A percentile compares a stretch with the other conserved stretches of the same genome.
These are phyloP conservation scores for Bombycilla garrulus DNA, from an alignment of 2,113 vertebrate genomes.

Conservation along the genomic window DNA sequence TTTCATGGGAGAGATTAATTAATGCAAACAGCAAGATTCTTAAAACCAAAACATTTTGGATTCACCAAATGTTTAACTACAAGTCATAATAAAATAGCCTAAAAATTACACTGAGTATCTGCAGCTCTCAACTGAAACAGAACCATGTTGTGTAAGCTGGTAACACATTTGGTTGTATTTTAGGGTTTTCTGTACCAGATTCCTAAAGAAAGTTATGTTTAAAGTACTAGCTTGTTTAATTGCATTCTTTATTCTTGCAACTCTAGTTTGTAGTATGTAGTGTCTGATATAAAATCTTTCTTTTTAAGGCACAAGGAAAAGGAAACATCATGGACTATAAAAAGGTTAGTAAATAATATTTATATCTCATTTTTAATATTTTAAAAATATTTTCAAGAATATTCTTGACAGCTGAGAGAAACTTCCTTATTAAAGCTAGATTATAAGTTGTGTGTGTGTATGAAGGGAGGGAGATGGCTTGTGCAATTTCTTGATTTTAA, in stretches of 20 bases:
- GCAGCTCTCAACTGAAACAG: background rate
- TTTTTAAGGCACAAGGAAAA: conserved; percentile 81
- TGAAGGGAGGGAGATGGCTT: background rate
- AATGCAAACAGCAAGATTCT: conserved; percentile 7
- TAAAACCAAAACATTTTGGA: background rate
- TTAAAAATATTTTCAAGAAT: background rate
- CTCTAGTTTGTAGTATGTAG: background rate
- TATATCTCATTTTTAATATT: background rate
- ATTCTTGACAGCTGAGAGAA: background rate
- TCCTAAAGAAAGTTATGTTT: background rate
- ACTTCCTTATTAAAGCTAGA: background rate
- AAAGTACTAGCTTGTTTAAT: background rate
- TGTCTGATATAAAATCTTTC: conserved; percentile 17
- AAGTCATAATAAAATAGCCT: background rate
- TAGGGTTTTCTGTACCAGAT: background rate
- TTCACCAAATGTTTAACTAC: conserved; percentile 14
- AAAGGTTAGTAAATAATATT: conserved; percentile 79
- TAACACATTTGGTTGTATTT: background rate
- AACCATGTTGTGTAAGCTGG: background rate
- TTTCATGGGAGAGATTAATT: background rate
- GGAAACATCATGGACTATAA: conserved; percentile 83
- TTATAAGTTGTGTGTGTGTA: background rate
- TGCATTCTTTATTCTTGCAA: conserved; percentile 10
- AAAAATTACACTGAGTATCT: background rate
- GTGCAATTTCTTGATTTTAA: background rate